Conservation (phyloP, 2,113 vertebrate species). For the Xenus cinereus region DNA sequence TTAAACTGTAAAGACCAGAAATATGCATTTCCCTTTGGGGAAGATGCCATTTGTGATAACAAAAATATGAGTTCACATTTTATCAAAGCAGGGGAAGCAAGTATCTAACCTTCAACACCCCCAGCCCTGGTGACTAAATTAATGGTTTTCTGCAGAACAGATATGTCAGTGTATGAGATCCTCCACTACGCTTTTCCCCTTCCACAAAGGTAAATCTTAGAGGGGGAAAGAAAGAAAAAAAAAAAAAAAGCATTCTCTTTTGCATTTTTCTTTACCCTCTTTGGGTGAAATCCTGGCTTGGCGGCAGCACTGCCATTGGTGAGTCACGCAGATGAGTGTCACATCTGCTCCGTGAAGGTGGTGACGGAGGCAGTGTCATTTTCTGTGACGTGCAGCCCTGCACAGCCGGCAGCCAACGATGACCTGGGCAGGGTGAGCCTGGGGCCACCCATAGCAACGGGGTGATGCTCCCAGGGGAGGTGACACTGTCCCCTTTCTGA, state of each 20-base stretch:
- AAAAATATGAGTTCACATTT: not conserved
- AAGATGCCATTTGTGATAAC: conserved; percentile 54
- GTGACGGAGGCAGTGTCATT: not conserved
- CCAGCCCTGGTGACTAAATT: not conserved
- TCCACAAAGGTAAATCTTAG: not conserved
- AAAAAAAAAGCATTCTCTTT: not conserved
- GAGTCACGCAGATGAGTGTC: not conserved
- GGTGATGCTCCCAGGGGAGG: not conserved
- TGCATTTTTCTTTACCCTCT: not conserved
- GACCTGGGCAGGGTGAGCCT: not conserved
- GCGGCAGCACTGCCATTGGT: accelerated
- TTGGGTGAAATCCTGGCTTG: not conserved
- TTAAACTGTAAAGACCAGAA: not conserved
- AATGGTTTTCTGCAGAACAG: conserved; percentile 42
- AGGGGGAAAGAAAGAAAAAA: too few relatives aligned
- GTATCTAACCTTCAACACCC: not conserved
- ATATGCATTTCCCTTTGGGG: not conserved
- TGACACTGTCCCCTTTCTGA: not conserved
- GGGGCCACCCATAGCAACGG: accelerated
- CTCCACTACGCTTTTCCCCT: conserved; percentile 17
- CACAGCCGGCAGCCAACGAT: accelerated
- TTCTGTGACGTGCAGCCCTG: not conserved
- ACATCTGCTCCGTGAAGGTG: not conserved
- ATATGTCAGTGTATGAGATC: not conserved
- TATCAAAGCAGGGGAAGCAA: not conserved